phyloP scores from a whole-genome alignment of 2,888 invertebrate species.

The Gari tellinella region DNA sequence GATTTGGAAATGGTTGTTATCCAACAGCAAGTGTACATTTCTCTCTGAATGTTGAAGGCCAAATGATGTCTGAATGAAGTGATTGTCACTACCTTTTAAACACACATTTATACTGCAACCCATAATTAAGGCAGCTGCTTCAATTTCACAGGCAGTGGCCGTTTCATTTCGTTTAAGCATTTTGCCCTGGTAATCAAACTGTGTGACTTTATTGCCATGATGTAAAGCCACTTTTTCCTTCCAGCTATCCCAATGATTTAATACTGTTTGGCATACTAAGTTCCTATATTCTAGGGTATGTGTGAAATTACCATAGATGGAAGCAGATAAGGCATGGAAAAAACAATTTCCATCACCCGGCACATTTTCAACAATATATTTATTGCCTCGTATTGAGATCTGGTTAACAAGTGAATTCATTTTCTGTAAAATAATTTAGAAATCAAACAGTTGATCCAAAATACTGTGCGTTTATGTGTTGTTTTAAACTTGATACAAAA shows the following conservation, averaged over 20 bases:
- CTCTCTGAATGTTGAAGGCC: too few species aligned
- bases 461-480: too few species aligned
- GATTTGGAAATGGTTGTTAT: too few species aligned
- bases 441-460: too few species aligned
- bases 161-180: constrained; percentile 20
- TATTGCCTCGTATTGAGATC: too few species aligned
- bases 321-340: constrained; percentile 26
- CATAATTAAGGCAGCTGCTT: constrained; percentile 23
- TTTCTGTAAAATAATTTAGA: too few species aligned
- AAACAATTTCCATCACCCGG: constrained; percentile 43
- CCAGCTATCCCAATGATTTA: background rate
- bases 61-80: background rate
- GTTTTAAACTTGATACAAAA: too few species aligned
- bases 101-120: constrained; percentile 17
- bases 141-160: constrained; percentile 35
- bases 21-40: too few species aligned
- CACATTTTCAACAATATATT: constrained; percentile 5
- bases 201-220: background rate
- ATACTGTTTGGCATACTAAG: background rate
- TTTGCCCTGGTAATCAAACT: background rate
- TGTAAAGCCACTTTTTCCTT: background rate
- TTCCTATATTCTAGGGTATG: background rate
- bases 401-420: too few species aligned
- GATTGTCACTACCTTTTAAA: too few species aligned
- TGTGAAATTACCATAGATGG: constrained; percentile 8